Conservation (phyloP, 2,888 invertebrate genomes). For the Drosophila nigricruria region DNA sequence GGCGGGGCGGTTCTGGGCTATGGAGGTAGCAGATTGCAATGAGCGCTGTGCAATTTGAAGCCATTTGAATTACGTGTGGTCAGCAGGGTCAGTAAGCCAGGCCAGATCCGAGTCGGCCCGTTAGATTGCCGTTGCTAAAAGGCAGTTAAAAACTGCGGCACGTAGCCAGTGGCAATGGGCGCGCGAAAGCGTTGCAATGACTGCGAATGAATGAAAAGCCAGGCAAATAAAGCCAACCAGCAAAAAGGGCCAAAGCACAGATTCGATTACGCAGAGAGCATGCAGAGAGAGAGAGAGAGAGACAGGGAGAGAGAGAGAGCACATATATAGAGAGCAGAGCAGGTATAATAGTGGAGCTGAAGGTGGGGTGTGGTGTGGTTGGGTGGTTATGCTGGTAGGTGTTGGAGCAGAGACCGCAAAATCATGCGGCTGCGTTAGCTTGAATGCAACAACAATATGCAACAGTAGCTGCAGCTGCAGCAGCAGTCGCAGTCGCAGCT, state of each 20-base stretch:
- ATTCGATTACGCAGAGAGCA: slow-evolving; percentile 53
- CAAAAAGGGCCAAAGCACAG: slow-evolving; percentile 46
- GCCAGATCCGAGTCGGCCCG: not conserved
- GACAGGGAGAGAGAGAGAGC: not conserved
- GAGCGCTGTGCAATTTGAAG: slow-evolving; percentile 50
- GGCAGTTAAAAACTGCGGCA: slow-evolving; percentile 72
- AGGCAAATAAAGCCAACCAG: slow-evolving; percentile 57
- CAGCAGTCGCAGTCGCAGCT: not conserved
- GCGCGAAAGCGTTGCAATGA: slow-evolving; percentile 70
- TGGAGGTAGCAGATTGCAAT: slow-evolving; percentile 16
- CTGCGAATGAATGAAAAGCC: slow-evolving; percentile 69
- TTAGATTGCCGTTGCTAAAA: slow-evolving; percentile 53
- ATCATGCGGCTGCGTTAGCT: slow-evolving; percentile 68
- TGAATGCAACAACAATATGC: slow-evolving; percentile 49
- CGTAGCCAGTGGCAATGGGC: slow-evolving; percentile 65
- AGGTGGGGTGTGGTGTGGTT: not conserved
- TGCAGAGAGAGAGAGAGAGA: not conserved
- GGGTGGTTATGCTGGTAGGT: not conserved
- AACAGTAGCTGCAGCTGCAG: slow-evolving; percentile 10
- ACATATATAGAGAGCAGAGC: slow-evolving; percentile 20
- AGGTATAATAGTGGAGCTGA: slow-evolving; percentile 24
- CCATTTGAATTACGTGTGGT: slow-evolving; percentile 64
- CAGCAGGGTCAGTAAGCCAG: slow-evolving; percentile 35
- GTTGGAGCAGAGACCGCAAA: slow-evolving; percentile 59
- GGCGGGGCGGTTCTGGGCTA: not conserved